Evolutionary conservation across 2,888 invertebrate species (phyloP).

Genomic region (Morpho achilles): DNA sequence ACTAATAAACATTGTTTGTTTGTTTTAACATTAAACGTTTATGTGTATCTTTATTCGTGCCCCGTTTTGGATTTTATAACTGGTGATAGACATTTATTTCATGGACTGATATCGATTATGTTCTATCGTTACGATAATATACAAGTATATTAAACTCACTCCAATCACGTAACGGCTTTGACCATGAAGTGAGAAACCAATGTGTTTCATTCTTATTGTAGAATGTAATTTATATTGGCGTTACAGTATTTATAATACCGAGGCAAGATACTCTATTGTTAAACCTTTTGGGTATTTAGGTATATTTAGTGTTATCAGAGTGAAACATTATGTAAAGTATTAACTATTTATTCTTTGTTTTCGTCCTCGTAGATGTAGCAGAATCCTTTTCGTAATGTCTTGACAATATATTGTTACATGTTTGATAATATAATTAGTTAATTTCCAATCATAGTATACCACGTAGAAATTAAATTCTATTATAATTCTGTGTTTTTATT

Average conservation of each 20-base stretch:
- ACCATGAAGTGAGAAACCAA: conserved; percentile 17
- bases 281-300: neutral
- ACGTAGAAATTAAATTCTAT: conserved; percentile 18
- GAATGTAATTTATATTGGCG: conserved; percentile 15
- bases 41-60: too few species aligned
- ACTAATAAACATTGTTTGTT: too few species aligned
- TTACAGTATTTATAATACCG: neutral
- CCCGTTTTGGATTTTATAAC: too few species aligned
- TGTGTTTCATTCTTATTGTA: conserved; percentile 28
- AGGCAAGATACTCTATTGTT: neutral
- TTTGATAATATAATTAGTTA: conserved; percentile 18
- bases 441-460: conserved; percentile 13
- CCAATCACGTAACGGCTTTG: too few species aligned
- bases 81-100: too few species aligned
- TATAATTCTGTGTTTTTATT: conserved; percentile 17
- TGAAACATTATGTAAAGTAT: conserved; percentile 13
- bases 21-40: too few species aligned
- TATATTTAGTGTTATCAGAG: neutral
- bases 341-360: conserved; percentile 5
- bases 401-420: conserved; percentile 4
- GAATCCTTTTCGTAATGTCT: conserved; percentile 3
- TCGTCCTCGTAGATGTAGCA: conserved; percentile 10
- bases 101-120: too few species aligned
- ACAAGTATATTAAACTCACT: too few species aligned
- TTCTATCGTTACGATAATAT: too few species aligned